Base-by-base conservation (phyloP, 30 jellyfish, hydroid and myxozoan genomes). In the Aurelia coerulea region DNA sequence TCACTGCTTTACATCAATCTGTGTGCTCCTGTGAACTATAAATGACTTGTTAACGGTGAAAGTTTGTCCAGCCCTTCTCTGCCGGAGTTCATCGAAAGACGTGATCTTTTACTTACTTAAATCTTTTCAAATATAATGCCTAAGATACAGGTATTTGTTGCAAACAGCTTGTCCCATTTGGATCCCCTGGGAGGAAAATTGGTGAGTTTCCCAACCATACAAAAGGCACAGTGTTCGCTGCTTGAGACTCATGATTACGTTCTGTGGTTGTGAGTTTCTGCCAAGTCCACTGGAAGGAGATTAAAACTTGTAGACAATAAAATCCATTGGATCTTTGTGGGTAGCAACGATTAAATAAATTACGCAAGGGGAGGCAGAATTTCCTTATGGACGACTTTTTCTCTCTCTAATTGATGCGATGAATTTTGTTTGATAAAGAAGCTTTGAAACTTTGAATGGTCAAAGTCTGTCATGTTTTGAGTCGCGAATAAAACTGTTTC, bases 1-100 rank as follows among this genome's bases (percentile, higher is more conserved):
- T 23, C 29, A 23, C 29, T 23, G 29, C 6, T 46, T 39, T 46
- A 46, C 56, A 46, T 46, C 56, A 46, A 46, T 46, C 56, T 4
- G 15, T 46, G 0, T 46, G 14, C 56, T 37, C 3, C 29, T 39
- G 51, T 9, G 51, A 46, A 9, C 15, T 46, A 46, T 46, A 46
- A 46, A 4, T 46, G 56, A 46, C 56, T 46, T 9, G 56, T 46
- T 46, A 46, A 46, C 56, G 56, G 56, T 46, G 15, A 46, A 64
- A 29, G 85, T 52, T 56, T 63, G 87, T 63, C 75, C 87, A 10
- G 87, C 87, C 87, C 87, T 62, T 59, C 87, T 23, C 87, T 51
- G 87, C 29, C 76, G 75, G 87, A 62, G 87, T 12, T 62, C 17
- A 63, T 62, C 87, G 77, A 50, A 77, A 62, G 13, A 41, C 39